These are phyloP conservation scores for Pasiphila rectangulata DNA, from an alignment of 2,888 invertebrate species.

Conservation along the genomic window DNA sequence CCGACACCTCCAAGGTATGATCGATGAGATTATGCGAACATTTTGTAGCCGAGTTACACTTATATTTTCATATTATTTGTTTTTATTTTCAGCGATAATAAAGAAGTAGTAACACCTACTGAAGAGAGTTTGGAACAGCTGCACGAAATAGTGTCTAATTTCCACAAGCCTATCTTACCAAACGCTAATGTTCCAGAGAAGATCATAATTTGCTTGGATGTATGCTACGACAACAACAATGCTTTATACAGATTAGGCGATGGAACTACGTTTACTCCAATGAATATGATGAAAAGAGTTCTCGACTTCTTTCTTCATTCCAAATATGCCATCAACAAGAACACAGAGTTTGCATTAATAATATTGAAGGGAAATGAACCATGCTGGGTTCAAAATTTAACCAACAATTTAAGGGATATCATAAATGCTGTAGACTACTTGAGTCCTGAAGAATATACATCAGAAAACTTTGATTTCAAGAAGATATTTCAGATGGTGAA, in stretches of 20 bases:
- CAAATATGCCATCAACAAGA: conserved; percentile 81
- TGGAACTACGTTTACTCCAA: conserved; percentile 77
- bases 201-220: conserved; percentile 83
- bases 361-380: conserved; percentile 76
- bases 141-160: conserved; percentile 64
- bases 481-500: conserved; percentile 78
- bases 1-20: conserved; percentile 6
- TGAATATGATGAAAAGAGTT: conserved; percentile 83
- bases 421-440: conserved; percentile 79
- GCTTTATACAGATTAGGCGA: conserved; percentile 76
- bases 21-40: background rate
- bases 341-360: conserved; percentile 84
- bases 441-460: conserved; percentile 69
- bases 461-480: conserved; percentile 78
- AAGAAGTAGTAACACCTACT: conserved; percentile 12
- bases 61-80: background rate
- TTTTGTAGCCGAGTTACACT: too few relatives aligned
- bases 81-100: conserved; percentile 10
- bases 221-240: conserved; percentile 78
- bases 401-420: conserved; percentile 81
- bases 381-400: conserved; percentile 82
- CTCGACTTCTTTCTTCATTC: conserved; percentile 83
- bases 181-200: conserved; percentile 82
- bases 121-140: conserved; percentile 48
- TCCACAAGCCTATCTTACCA: conserved; percentile 70